Conservation (phyloP, 2,113 vertebrate genomes). For the Crotophaga sulcirostris region DNA sequence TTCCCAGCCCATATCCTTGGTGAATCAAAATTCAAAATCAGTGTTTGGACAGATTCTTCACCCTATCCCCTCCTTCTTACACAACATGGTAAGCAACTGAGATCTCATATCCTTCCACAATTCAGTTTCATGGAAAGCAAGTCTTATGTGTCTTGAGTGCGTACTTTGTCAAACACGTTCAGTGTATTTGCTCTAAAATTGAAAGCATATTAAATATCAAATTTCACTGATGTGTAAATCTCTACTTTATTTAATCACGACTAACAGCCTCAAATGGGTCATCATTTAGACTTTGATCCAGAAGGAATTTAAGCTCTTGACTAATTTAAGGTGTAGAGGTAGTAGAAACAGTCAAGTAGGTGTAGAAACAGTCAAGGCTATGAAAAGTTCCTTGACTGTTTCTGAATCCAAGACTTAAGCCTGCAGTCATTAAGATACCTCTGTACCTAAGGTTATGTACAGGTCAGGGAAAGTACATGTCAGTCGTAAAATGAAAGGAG, state of each 20-base stretch:
- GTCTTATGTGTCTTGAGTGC: neutral
- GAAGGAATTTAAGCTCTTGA: neutral
- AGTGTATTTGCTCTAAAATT: neutral
- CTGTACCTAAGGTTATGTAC: neutral
- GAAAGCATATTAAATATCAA: neutral
- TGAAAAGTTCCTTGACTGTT: neutral
- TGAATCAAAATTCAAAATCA: conserved; percentile 51
- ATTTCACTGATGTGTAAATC: neutral
- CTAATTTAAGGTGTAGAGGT: neutral
- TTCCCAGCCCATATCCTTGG: conserved; percentile 56
- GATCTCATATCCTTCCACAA: neutral
- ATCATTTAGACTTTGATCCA: neutral
- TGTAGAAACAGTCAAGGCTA: no score
- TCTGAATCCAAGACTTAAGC: neutral
- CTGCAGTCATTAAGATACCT: neutral
- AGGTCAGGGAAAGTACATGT: neutral
- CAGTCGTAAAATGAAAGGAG: neutral
- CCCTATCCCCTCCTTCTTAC: conserved; percentile 20
- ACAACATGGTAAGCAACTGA: neutral
- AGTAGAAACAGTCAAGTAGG: no score
- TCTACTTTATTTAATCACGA: neutral
- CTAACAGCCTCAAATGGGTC: neutral
- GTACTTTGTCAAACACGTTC: neutral
- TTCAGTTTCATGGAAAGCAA: neutral
- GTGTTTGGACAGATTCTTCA: conserved; percentile 40